phyloP scores from a whole-genome alignment of 2,113 vertebrate genomes.

The Thamnophis sirtalis region DNA sequence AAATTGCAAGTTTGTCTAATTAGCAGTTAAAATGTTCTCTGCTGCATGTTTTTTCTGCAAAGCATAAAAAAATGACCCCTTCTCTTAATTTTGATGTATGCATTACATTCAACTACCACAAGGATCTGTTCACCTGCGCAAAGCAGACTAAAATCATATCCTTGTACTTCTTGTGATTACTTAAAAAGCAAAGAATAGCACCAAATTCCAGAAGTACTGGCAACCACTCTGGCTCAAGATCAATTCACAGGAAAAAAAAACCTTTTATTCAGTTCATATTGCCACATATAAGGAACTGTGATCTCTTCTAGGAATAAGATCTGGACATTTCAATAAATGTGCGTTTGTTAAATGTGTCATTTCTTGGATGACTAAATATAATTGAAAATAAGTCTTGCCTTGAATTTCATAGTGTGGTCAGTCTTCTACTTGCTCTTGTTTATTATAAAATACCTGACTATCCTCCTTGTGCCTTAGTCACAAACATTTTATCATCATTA shows the following conservation, averaged over 20 bases:
- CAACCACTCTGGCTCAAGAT: not conserved
- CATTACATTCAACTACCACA: not conserved
- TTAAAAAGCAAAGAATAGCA: not conserved
- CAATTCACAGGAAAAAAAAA: not conserved
- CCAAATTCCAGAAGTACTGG: not conserved
- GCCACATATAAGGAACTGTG: conserved; percentile 27
- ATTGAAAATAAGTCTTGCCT: conserved; percentile 36
- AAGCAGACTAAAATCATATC: not conserved
- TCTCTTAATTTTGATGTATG: not conserved
- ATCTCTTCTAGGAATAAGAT: conserved; percentile 12
- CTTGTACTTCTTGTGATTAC: not conserved
- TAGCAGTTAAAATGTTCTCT: not conserved
- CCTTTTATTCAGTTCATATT: conserved; percentile 3
- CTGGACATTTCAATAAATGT: conserved; percentile 36
- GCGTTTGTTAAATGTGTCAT: not conserved
- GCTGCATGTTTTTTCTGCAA: not conserved
- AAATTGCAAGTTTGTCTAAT: not conserved
- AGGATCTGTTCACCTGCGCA: not conserved
- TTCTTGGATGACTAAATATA: conserved; percentile 20
- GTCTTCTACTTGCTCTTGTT: conserved; percentile 7
- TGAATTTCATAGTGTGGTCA: conserved; percentile 11
- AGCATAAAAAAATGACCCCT: not conserved
- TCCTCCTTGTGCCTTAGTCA: conserved; percentile 16
- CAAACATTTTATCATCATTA: conserved; percentile 33
- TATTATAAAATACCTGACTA: conserved; percentile 20